These are phyloP conservation scores for Clunio marinus DNA, from an alignment of 2,888 invertebrate species.

Conservation along the genomic window DNA sequence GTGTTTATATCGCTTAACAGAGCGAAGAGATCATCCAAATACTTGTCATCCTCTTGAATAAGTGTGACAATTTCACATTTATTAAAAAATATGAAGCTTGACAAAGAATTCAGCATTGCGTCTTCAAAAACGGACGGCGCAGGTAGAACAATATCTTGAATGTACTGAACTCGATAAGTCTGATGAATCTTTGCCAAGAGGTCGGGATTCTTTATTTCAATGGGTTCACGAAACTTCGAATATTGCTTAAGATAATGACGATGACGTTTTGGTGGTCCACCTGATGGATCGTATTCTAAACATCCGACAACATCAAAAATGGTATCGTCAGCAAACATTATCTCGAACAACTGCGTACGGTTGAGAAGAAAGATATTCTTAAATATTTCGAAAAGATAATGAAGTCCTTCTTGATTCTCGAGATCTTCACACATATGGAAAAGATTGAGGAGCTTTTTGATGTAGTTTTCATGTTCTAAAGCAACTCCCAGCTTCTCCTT, in stretches of 20 bases:
- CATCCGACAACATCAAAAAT: constrained; percentile 98
- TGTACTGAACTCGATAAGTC: constrained; percentile 99
- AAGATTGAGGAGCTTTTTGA: constrained; percentile 87
- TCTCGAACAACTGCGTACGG: constrained; percentile 93
- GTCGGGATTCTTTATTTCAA: constrained; percentile 93
- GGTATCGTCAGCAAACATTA: constrained; percentile 94
- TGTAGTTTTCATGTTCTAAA: constrained; percentile 91
- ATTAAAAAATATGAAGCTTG: constrained; percentile 99
- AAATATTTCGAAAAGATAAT: constrained; percentile 95
- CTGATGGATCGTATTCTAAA: constrained; percentile 93
- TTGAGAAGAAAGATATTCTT: constrained; percentile 98
- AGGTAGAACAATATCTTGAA: constrained; percentile 97
- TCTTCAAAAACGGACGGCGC: constrained; percentile 99
- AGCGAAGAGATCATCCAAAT: constrained; percentile 90
- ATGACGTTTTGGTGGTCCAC: constrained; percentile 83
- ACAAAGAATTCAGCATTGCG: constrained; percentile 94
- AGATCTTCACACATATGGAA: constrained; percentile 98
- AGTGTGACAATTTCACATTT: constrained; percentile 95
- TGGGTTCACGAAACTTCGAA: constrained; percentile 87
- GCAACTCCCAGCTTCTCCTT: constrained; percentile 93
- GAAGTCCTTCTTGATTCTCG: constrained; percentile 90
- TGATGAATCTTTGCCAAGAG: constrained; percentile 98
- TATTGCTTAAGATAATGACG: constrained; percentile 91
- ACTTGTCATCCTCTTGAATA: constrained; percentile 96
- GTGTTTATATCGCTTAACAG: constrained; percentile 87